Conservation (phyloP, 2,888 invertebrate genomes). For the Dicyrtoma fusca region DNA sequence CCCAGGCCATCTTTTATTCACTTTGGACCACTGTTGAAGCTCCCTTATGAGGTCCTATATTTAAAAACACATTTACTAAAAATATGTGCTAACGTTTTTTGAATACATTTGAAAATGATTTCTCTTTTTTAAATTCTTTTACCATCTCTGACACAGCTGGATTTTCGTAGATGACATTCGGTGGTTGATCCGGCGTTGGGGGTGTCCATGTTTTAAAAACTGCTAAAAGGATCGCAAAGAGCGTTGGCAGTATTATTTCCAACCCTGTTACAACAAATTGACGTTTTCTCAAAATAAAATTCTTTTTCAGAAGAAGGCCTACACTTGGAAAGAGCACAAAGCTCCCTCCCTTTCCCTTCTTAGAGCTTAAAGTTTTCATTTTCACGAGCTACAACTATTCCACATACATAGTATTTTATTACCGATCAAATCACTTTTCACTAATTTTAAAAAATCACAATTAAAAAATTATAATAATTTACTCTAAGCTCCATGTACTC, state of each 20-base stretch:
- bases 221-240: constrained; percentile 50
- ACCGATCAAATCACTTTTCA: too few species aligned
- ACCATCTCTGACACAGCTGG: neutral
- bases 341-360: too few species aligned
- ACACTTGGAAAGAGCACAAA: too few species aligned
- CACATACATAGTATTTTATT: too few species aligned
- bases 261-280: constrained; percentile 52
- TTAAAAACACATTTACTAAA: neutral
- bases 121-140: neutral
- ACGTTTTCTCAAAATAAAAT: constrained; percentile 50
- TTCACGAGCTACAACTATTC: too few species aligned
- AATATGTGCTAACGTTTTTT: neutral
- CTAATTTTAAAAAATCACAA: too few species aligned
- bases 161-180: too few species aligned
- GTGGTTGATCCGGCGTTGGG: neutral
- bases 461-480: too few species aligned
- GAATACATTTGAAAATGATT: neutral
- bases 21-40: constrained; percentile 12
- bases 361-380: too few species aligned
- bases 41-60: constrained; percentile 32
- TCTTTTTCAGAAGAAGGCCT: constrained; percentile 54
- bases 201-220: constrained; percentile 5
- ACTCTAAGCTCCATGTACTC: too few species aligned
- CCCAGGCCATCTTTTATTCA: neutral
- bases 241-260: constrained; percentile 53